Conservation (phyloP, 2,113 vertebrate species). For the Actenoides hombroni region DNA sequence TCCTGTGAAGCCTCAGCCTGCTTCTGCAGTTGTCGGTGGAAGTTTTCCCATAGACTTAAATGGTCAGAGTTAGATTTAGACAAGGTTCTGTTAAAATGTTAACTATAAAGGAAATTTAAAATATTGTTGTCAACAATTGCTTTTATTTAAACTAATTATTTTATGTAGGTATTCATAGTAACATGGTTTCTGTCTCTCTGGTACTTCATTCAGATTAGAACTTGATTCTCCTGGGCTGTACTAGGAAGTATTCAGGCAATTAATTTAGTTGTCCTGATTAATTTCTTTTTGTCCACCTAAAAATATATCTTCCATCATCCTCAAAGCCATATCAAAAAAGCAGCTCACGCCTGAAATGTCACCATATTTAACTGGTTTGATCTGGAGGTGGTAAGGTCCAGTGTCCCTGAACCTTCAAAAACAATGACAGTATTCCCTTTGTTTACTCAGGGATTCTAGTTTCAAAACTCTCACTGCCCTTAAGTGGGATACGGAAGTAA, state of each 20-base stretch:
- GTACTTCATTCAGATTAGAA: not conserved
- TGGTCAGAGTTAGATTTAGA: not conserved
- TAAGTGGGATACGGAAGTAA: not conserved
- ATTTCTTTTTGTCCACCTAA: not conserved
- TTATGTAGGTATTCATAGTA: not conserved
- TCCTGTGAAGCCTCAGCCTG: not conserved
- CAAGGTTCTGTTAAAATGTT: not conserved
- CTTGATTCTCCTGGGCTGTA: not conserved
- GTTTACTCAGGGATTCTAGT: not conserved
- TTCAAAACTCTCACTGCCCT: not conserved
- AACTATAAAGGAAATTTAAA: not conserved
- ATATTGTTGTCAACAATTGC: not conserved
- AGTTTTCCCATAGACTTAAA: not conserved
- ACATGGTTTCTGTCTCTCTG: not conserved
- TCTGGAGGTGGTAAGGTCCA: not conserved
- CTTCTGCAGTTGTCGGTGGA: not conserved
- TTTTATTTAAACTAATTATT: not conserved
- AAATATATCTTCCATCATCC: not conserved
- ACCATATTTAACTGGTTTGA: not conserved
- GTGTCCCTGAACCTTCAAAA: not conserved
- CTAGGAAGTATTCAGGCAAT: not conserved
- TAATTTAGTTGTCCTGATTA: not conserved
- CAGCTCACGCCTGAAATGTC: not conserved
- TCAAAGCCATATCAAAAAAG: not conserved
- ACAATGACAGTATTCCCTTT: not conserved